Evolutionary conservation across 2,888 invertebrate genomes (phyloP), one percentile per base, ranked within the genome.

Genomic region (Cylindroiulus punctatus): DNA sequence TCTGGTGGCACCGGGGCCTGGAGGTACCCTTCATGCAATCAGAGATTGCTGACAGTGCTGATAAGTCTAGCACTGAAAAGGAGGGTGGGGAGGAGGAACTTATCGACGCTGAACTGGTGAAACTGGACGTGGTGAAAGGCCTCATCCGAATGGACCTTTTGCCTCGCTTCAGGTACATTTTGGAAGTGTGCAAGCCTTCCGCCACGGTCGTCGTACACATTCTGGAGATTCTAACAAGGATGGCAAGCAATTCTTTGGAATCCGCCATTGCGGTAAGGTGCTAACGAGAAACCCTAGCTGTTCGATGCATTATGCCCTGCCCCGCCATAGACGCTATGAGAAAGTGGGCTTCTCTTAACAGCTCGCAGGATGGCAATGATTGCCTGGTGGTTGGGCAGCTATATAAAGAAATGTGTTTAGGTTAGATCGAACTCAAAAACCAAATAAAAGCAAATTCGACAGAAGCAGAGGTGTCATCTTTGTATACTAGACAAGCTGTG

Each of bases 31-130:
- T 91, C 85, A 90, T 90, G 65, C 88, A 92, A 76, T 91, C 89
- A 44, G 84, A 44, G 44, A 44, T 8, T 14, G 44, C 12, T 3
- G 44, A 32, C 32, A 81, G 30, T 30, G 47, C 87, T 0, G 87
- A 89, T 76, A 88, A 89, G 84, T 88, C 89, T 83, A 88, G 40
- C 83, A 30, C 81, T 22, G 19, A 26, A 85, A 42, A 26, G 81
- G 90, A 92, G 92, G 84, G 32, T 14, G 93, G 93, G 88, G 93
- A 93, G 86, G 92, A 92, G 86, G 95, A 95, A 87, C 92, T 96
- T 88, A 96, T 96, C 90, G 98, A 98, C 91, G 95, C 95, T 89
- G 96, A 97, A 90, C 91, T 98, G 86, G 94, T 95, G 12, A 96
- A 96, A 92, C 93, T 94, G 44, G 97, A 98, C 92, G 92, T 97